A percentile compares a stretch with the other conserved stretches of the same genome.
These are phyloP conservation scores for Platycheirus rosarum DNA, from an alignment of 2,888 invertebrate species.

Conservation along the genomic window DNA sequence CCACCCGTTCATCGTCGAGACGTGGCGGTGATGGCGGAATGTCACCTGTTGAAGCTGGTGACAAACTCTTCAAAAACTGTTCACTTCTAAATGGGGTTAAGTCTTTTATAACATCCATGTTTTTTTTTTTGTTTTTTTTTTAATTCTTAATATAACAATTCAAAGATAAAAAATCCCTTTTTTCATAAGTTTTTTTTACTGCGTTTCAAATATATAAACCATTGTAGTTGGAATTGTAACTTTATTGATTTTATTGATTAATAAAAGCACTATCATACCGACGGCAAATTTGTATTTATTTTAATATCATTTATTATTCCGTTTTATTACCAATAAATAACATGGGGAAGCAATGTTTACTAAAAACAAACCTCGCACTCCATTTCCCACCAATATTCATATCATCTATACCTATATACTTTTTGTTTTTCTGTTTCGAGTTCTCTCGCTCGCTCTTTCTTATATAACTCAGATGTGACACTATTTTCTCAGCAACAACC, in stretches of 20 bases:
- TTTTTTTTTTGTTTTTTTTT: conserved; percentile 58
- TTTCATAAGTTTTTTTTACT: conserved; percentile 12
- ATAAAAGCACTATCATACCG: conserved; percentile 57
- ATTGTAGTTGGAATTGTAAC: conserved; percentile 24
- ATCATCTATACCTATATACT: conserved; percentile 41
- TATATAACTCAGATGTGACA: conserved; percentile 41
- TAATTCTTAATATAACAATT: no score
- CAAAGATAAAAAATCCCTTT: no score
- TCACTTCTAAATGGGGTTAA: conserved; percentile 67
- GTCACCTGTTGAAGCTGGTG: conserved; percentile 74
- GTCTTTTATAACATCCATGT: conserved; percentile 70
- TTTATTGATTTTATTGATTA: conserved; percentile 70
- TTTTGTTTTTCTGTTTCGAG: conserved; percentile 27
- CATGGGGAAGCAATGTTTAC: conserved; percentile 69
- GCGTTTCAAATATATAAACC: conserved; percentile 4
- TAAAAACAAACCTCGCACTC: conserved; percentile 65
- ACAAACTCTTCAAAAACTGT: conserved; percentile 62
- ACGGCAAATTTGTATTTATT: conserved; percentile 65
- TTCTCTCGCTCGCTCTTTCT: conserved; percentile 68
- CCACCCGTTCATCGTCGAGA: conserved; percentile 75
- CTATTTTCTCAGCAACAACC: conserved; percentile 54
- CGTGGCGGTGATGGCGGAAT: conserved; percentile 81
- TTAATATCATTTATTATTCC: conserved; percentile 71
- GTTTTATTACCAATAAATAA: conserved; percentile 74
- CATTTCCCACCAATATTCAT: conserved; percentile 60